Evolutionary conservation across 1,140 invertebrate species (phyloP), one percentile per base, ranked within the genome.

Genomic region (Eupeodes corollae): DNA sequence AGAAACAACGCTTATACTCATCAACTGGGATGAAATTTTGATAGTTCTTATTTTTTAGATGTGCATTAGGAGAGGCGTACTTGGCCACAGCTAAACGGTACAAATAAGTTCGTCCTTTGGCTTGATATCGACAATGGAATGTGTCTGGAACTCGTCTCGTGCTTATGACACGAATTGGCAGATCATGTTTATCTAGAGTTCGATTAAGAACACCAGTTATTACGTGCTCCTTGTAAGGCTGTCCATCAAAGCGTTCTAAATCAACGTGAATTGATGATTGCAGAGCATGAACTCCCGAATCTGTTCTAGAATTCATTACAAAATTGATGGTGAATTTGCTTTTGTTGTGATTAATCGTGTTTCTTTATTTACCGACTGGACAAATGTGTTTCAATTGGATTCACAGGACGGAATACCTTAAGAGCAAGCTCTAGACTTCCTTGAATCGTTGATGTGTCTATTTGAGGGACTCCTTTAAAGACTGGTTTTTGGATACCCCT

Each of bases 201-300:
- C 72, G 72, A 66, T 84, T 85, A 6, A 83, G 52, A 32, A 58
- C 51, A 34, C 52, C 56, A 6, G 72, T 69, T 35, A 81, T 51
- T 3, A 42, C 35, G 1, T 54, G 19, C 1, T 73, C 59, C 42
- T 77, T 58, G 54, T 76, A 80, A n/a, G 73, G 58, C 6, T 43
- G 39, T 14, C 69, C 52, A 47, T 72, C 68, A 16, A 44, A 51
- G 42, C 69, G 71, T 16, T 71, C 54, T 47, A 86, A 50, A 50
- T 84, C 79, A 48, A 82, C 71, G 53, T 84, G 81, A 30, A 75
- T 76, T n/a, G 74, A 73, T 13, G 74, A 67, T 53, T 73, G 72
- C 12, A 84, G 55, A 2, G 80, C 81, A 69, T 85, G 82, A 6
- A 86, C 83, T 47, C 82, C 83, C 10, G 74, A 66, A 75, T 86